Evolutionary conservation across 23 tunicate species (phyloP).

Genomic region (Diplosoma virens): DNA sequence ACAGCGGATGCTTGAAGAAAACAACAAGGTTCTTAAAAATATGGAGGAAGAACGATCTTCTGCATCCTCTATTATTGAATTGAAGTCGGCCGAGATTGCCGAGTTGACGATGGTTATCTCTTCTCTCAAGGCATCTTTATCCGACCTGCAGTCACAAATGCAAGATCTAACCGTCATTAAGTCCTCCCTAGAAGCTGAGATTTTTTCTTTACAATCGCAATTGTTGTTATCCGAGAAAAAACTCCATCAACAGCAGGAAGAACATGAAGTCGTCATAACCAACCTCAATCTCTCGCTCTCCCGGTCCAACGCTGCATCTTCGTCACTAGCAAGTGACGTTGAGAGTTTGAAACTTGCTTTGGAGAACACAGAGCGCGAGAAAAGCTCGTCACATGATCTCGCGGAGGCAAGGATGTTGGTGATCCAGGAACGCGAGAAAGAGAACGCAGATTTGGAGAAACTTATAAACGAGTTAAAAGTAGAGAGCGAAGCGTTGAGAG

Average conservation of each 20-base stretch:
- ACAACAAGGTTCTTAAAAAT: too few relatives aligned
- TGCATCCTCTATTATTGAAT: too few relatives aligned
- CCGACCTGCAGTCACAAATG: too few relatives aligned
- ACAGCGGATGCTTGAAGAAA: too few relatives aligned
- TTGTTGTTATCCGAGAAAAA: not conserved
- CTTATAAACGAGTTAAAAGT: not conserved
- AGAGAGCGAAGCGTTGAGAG: too few relatives aligned
- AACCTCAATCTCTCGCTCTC: not conserved
- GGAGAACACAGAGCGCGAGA: constrained; percentile 4
- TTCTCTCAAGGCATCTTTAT: too few relatives aligned
- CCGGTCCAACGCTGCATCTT: not conserved
- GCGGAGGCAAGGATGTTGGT: not conserved
- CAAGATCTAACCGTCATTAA: too few relatives aligned
- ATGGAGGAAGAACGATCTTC: too few relatives aligned
- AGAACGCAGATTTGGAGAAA: not conserved
- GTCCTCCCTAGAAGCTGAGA: too few relatives aligned
- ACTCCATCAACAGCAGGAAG: not conserved
- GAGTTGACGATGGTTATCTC: too few relatives aligned
- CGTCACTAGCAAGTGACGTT: not conserved
- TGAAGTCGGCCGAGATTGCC: too few relatives aligned
- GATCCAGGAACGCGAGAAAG: not conserved
- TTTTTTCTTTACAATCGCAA: not conserved
- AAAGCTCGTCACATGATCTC: not conserved
- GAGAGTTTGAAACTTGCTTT: constrained; percentile 39
- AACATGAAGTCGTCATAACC: not conserved